A percentile compares a stretch with the other conserved stretches of the same genome.
These are phyloP conservation scores for Chrysopilus asiliformis DNA, from an alignment of 2,888 invertebrate species.

Conservation along the genomic window DNA sequence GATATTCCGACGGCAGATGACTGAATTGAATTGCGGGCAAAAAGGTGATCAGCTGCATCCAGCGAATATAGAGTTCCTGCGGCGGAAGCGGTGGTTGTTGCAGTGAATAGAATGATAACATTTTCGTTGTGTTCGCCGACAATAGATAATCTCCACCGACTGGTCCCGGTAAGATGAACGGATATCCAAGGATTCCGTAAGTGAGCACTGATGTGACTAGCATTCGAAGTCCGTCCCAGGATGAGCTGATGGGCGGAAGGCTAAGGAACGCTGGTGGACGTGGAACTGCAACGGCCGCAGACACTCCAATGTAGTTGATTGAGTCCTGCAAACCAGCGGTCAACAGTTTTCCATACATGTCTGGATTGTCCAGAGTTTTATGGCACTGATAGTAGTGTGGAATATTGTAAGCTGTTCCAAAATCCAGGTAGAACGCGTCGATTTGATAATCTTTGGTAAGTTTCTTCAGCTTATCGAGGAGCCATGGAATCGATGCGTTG, in stretches of 20 bases:
- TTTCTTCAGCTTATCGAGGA: slow-evolving; percentile 54
- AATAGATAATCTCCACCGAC: slow-evolving; percentile 79
- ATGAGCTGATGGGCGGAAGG: slow-evolving; percentile 70
- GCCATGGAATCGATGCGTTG: slow-evolving; percentile 67
- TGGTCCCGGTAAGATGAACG: slow-evolving; percentile 84
- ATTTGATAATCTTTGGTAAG: slow-evolving; percentile 62
- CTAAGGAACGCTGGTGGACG: slow-evolving; percentile 76
- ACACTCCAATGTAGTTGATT: slow-evolving; percentile 57
- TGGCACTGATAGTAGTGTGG: slow-evolving; percentile 76
- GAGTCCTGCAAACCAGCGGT: slow-evolving; percentile 48
- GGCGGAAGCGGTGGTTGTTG: slow-evolving; percentile 52
- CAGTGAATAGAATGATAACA: slow-evolving; percentile 40
- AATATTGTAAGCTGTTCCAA: slow-evolving; percentile 71
- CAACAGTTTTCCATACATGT: slow-evolving; percentile 66
- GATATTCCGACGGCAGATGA: slow-evolving; percentile 78
- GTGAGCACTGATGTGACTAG: slow-evolving; percentile 79
- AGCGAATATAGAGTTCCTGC: slow-evolving; percentile 73
- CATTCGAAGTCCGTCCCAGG: slow-evolving; percentile 71
- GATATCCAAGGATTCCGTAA: slow-evolving; percentile 83
- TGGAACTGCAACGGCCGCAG: slow-evolving; percentile 69
- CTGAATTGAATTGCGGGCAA: slow-evolving; percentile 86
- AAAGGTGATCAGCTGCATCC: slow-evolving; percentile 83
- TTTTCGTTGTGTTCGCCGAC: slow-evolving; percentile 38
- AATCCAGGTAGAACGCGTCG: slow-evolving; percentile 72
- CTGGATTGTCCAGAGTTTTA: slow-evolving; percentile 60